Evolutionary conservation across 1,140 invertebrate genomes (phyloP).

Genomic region (Acromyrmex heyeri): DNA sequence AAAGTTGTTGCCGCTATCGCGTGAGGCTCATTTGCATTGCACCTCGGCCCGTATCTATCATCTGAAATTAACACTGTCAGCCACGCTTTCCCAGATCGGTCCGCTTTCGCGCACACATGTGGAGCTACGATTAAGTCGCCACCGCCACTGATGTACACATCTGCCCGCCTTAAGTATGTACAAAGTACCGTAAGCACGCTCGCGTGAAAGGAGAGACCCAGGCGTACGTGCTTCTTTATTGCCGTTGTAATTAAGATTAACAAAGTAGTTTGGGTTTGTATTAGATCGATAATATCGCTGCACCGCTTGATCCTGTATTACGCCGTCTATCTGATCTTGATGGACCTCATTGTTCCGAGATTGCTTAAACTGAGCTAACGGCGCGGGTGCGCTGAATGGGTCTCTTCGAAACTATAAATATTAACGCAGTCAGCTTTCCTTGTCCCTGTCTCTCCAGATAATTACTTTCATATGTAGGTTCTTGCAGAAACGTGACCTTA

Average conservation of each 20-base stretch:
- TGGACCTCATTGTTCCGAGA: conserved; percentile 9
- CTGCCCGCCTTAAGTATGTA: conserved; percentile 48
- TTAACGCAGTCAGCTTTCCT: conserved; percentile 29
- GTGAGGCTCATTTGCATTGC: conserved; percentile 79
- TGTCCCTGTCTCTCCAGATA: conserved; percentile 13
- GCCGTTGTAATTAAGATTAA: conserved; percentile 63
- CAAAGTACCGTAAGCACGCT: conserved; percentile 54
- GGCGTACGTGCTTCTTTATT: conserved; percentile 45
- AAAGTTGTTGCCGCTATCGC: conserved; percentile 72
- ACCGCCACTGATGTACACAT: conserved; percentile 51
- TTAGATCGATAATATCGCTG: conserved; percentile 53
- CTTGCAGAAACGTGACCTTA: conserved; percentile 28
- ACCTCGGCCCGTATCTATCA: conserved; percentile 74
- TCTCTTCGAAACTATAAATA: conserved; percentile 46
- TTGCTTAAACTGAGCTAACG: conserved; percentile 16
- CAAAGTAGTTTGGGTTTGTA: conserved; percentile 51
- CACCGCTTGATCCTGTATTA: conserved; percentile 30
- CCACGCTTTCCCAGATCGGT: conserved; percentile 74
- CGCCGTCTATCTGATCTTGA: conserved; percentile 38
- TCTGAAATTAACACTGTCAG: conserved; percentile 80
- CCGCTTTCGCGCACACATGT: conserved; percentile 68
- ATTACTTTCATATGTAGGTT: conserved; percentile 34
- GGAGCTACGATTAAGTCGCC: conserved; percentile 75
- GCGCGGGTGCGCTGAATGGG: background rate
- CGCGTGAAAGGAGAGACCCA: conserved; percentile 21